phyloP scores from a whole-genome alignment of 2,888 invertebrate species.

The Herminia tarsipennalis region DNA sequence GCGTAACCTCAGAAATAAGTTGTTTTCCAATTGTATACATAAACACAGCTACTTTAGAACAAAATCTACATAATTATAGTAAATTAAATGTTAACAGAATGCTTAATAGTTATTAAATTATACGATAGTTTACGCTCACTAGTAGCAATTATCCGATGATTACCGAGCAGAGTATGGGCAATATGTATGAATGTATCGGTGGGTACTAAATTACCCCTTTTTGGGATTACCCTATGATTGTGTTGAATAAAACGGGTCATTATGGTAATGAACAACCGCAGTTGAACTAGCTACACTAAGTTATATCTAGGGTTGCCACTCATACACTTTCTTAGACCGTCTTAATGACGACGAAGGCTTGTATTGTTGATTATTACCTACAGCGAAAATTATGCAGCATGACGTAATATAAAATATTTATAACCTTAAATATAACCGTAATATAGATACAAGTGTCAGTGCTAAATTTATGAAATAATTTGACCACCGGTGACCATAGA shows the following conservation, averaged over 20 bases:
- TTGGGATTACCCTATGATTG: slow-evolving; percentile 47
- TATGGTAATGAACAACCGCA: slow-evolving; percentile 15
- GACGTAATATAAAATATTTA: too few species aligned
- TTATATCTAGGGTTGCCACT: not conserved
- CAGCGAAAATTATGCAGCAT: not conserved
- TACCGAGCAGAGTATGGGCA: slow-evolving; percentile 29
- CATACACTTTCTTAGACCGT: too few species aligned
- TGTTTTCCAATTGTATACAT: not conserved
- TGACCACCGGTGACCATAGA: too few species aligned
- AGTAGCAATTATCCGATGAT: slow-evolving; percentile 53
- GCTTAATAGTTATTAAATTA: slow-evolving; percentile 55
- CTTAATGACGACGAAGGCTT: too few species aligned
- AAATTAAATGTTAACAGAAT: slow-evolving; percentile 47
- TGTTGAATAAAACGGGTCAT: slow-evolving; percentile 48
- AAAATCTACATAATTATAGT: slow-evolving; percentile 36
- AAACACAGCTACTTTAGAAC: slow-evolving; percentile 21
- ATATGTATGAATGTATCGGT: slow-evolving; percentile 22
- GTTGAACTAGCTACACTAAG: not conserved
- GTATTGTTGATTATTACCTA: not conserved
- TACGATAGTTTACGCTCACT: slow-evolving; percentile 51
- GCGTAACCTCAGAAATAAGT: too few species aligned
- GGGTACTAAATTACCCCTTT: slow-evolving; percentile 42
- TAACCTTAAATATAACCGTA: too few species aligned
- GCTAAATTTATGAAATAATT: too few species aligned
- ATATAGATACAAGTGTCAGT: too few species aligned